Evolutionary conservation across 2,113 vertebrate species (phyloP).

Genomic region (Malaclemys terrapin): DNA sequence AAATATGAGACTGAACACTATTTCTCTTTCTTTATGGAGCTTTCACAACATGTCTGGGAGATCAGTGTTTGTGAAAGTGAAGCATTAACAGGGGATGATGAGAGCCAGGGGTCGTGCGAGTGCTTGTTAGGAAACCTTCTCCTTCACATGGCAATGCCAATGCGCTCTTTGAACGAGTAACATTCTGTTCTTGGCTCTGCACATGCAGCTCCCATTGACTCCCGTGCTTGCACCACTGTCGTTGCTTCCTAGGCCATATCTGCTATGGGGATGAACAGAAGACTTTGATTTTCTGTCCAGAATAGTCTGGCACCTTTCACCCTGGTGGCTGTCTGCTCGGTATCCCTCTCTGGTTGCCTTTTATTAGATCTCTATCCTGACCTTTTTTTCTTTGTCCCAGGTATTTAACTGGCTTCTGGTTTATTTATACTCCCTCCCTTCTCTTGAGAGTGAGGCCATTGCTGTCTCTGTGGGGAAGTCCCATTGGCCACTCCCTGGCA

Average conservation of each 20-base stretch:
- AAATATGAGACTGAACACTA: too few species aligned
- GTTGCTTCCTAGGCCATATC: neutral
- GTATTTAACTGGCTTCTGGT: neutral
- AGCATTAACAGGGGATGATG: accelerated
- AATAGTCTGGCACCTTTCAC: neutral
- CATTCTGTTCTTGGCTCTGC: neutral
- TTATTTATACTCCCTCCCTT: neutral
- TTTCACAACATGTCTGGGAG: neutral
- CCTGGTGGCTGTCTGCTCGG: neutral
- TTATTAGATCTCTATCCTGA: neutral
- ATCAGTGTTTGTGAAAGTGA: neutral
- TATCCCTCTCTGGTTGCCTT: neutral
- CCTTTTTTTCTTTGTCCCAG: neutral
- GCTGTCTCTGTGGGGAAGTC: neutral
- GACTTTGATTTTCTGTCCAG: neutral
- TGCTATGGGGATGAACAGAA: neutral
- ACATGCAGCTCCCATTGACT: neutral
- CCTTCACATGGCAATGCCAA: too few species aligned
- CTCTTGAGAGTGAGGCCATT: neutral
- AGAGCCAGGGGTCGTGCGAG: neutral
- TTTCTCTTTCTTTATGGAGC: too few species aligned
- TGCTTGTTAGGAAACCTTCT: neutral
- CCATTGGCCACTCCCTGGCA: neutral
- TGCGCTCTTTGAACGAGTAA: neutral
- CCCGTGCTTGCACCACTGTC: too few species aligned